Base-by-base conservation (phyloP, 2,797 vertebrate species). In the Antennarius maculatus region DNA sequence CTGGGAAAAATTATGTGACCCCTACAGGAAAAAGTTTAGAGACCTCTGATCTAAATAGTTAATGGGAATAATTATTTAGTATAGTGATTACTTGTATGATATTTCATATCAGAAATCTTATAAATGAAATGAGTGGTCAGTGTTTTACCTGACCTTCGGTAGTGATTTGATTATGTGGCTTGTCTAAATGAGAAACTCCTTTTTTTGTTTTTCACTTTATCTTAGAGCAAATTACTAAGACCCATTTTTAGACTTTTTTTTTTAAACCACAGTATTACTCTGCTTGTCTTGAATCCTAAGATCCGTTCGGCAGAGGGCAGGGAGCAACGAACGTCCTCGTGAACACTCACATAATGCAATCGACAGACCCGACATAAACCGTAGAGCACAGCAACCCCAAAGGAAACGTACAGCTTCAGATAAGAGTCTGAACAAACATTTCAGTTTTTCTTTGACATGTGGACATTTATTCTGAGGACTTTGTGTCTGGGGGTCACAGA, bases 351-450 rank as follows among this genome's bases (percentile, higher is more conserved):
- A 46, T 83, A 82, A 87, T 77, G 74, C 54, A 67, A 86, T 78
- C 71, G 71, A 71, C 73, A 82, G 75, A 51, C 67, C 63, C 46
- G 11, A 83, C 82, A 76, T 72, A 82, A 83, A 82, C 74, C 54
- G 42, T 53, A 37, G 64, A 64, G 69, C 68, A 54, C 76, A 79
- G 55, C 71, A 64, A 73, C 59, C 71, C 63, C 78, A 69, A 39
- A 79, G 85, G 89, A 90, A 87, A 89, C 42, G 69, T 80, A 86
- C 68, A 86, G 58, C 74, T 52, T 6, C 57, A 86, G 82, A 89
- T 88, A 86, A 83, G 76, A 61, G 69, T 80, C 74, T 81, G 80
- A 80, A 76, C 79, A 87, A 88, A 91, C 85, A 85, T 81, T 74
- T 70, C 48, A 50, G 59, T 14, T 68, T 81, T 69, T 75, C 61